Base-by-base conservation (phyloP, 2,888 invertebrate species). In the Leucophenga maculata region DNA sequence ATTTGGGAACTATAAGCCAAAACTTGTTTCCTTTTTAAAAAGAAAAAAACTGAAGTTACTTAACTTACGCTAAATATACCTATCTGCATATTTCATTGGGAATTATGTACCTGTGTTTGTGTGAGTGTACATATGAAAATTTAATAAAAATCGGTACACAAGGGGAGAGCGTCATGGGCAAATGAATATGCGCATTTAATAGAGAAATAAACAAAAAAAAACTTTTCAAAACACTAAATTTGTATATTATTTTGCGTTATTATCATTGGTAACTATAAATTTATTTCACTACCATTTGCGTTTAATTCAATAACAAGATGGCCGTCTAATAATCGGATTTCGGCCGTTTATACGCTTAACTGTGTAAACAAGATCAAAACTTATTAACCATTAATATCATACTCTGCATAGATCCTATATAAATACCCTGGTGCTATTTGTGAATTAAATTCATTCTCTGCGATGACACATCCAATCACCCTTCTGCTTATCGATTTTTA, bases 281-380 rank as follows among this genome's bases (percentile, higher is more conserved):
- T 3, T 26, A 26, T 26, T 26, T 26, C 3, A 26, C 2, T 3
- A 3, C 26, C 4, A 4, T 26, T 39, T 11, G 50, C 6, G n/a
- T 26, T 57, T 26, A 31, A 26, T 26, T 57, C 22, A 22, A 64
- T 44, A 64, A 79, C 86, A 86, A 86, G 86, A 86, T 86, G 86
- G 86, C 86, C 86, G 86, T 83, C 85, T 85, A 87, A 86, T 85
- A 84, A 83, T 85, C 26, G 3, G 26, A 3, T 26, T 26, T 26
- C 26, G 2, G 26, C 26, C 26, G 26, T 26, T 26, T 4, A 3
- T 26, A 2, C 26, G 4, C 2, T 26, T 26, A 26, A 26, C 26
- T 26, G 3, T 26, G 26, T 26, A 26, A 26, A 26, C 26, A 26
- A 26, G 4, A 26, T 26, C 26, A 26, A 26, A 26, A 3, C 26